Percentiles rank a stretch among this genome's conserved stretches.
These are phyloP conservation scores for Sebastes ruberrimus DNA, from an alignment of 2,797 vertebrate species.

Conservation along the genomic window DNA sequence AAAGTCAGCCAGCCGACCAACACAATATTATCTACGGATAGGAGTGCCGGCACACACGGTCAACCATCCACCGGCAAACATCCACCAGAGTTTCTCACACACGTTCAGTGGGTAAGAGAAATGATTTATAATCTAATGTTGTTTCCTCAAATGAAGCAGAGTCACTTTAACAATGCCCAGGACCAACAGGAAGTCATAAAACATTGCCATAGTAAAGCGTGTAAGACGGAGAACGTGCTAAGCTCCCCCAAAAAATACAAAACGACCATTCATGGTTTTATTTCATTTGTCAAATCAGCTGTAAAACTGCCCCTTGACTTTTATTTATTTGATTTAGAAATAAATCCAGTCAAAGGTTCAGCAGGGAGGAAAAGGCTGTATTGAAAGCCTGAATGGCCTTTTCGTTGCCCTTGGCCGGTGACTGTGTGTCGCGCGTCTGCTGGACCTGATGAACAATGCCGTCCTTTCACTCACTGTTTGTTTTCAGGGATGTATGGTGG, in stretches of 20 bases:
- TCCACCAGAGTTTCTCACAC: slow-evolving; percentile 57
- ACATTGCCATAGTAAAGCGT: neutral
- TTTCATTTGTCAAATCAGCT: neutral
- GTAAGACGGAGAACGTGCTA: neutral
- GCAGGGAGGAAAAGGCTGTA: neutral
- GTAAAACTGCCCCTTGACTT: neutral
- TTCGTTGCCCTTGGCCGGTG: slow-evolving; percentile 15
- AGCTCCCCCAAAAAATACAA: neutral
- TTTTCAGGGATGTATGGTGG: slow-evolving; percentile 58
- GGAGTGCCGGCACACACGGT: slow-evolving; percentile 52
- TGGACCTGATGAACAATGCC: slow-evolving; percentile 42
- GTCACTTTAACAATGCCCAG: slow-evolving; percentile 56
- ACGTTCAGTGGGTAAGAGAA: slow-evolving; percentile 18
- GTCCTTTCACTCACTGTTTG: slow-evolving; percentile 56
- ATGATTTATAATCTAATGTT: slow-evolving; percentile 52
- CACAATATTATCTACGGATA: slow-evolving; percentile 81
- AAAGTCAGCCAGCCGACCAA: slow-evolving; percentile 48
- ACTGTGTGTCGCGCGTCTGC: neutral
- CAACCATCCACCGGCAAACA: slow-evolving; percentile 46
- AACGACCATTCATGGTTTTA: neutral
- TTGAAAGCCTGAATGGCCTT: neutral
- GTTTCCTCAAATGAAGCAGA: slow-evolving; percentile 44
- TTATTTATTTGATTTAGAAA: slow-evolving; percentile 11
- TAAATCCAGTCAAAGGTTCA: neutral
- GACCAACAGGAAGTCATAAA: slow-evolving; percentile 66